phyloP scores from a whole-genome alignment of 2,797 vertebrate species.

The Acanthis flammea region DNA sequence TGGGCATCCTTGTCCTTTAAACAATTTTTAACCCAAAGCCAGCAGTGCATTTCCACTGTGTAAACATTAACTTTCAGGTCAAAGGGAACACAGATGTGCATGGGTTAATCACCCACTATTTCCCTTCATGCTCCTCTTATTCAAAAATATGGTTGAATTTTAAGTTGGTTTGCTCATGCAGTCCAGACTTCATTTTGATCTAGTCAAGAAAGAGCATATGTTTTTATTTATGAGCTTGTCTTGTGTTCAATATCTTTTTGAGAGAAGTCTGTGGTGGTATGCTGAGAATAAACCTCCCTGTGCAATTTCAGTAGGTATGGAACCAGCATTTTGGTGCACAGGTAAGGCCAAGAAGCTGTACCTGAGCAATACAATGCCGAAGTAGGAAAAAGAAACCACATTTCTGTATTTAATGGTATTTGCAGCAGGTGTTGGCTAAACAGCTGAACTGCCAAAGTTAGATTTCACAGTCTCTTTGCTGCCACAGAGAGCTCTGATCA shows the following conservation, averaged over 20 bases:
- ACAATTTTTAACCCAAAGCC: constrained; percentile 45
- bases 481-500: neutral
- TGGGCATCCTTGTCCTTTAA: neutral
- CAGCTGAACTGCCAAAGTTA: neutral
- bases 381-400: neutral
- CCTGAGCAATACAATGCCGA: neutral
- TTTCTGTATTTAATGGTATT: neutral
- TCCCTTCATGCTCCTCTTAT: neutral
- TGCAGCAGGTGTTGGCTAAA: neutral
- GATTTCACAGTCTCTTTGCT: neutral
- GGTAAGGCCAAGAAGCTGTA: neutral
- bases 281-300: neutral
- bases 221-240: neutral
- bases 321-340: neutral
- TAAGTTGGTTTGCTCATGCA: neutral
- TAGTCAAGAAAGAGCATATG: neutral
- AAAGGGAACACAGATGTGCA: neutral
- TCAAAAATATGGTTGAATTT: neutral
- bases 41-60: neutral
- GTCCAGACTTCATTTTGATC: neutral
- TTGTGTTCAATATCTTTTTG: neutral
- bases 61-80: constrained; percentile 31
- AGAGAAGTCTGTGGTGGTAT: accelerated
- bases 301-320: neutral
- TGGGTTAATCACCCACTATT: neutral